phyloP scores from a whole-genome alignment of 2,113 vertebrate species.

The Lepisosteus oculatus region DNA sequence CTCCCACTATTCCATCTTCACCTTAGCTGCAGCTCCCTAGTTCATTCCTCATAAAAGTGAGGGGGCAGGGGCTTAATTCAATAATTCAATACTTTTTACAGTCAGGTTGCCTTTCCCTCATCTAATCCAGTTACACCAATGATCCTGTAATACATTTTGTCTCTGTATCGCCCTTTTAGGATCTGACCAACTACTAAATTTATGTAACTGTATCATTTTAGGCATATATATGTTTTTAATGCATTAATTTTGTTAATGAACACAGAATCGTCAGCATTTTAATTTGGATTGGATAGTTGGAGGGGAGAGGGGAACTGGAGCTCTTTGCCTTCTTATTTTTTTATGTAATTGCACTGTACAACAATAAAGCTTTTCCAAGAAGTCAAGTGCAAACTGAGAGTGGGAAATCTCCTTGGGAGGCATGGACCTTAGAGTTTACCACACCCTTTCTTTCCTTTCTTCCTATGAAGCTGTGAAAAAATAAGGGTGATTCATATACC shows the following conservation, averaged over 20 bases:
- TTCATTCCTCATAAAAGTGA: no score
- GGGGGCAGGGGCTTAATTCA: no score
- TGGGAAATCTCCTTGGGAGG: slow-evolving; percentile 1
- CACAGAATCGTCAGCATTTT: not conserved
- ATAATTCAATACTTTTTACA: no score
- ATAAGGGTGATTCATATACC: not conserved
- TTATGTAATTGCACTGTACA: not conserved
- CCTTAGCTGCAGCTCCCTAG: no score
- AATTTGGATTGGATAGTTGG: not conserved
- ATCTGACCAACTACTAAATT: no score
- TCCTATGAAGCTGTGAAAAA: not conserved
- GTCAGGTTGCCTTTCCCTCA: no score
- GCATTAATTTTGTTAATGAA: slow-evolving; percentile 7
- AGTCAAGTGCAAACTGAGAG: not conserved
- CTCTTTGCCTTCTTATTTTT: not conserved
- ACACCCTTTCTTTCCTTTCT: not conserved
- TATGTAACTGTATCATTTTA: no score
- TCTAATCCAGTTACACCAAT: no score
- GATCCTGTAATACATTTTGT: no score
- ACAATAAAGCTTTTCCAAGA: not conserved
- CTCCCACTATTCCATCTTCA: no score
- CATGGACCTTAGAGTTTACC: not conserved
- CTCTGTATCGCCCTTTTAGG: no score
- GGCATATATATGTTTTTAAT: not conserved
- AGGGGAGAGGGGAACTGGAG: no score